A percentile compares a stretch with the other conserved stretches of the same genome.
These are phyloP conservation scores for Agonopterix arenella DNA, from an alignment of 2,888 invertebrate species.

Conservation along the genomic window DNA sequence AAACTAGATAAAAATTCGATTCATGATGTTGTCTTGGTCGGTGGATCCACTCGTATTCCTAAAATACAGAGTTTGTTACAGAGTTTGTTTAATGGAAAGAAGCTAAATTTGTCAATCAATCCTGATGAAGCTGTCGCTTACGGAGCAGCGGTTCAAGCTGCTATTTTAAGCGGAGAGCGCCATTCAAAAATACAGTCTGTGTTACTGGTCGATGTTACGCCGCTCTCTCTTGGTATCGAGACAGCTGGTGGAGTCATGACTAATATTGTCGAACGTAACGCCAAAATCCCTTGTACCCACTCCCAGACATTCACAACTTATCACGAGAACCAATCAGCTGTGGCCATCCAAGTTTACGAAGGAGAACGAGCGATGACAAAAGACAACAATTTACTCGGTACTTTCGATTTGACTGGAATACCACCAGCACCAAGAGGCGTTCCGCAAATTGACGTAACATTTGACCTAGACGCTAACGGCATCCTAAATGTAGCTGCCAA, in stretches of 20 bases:
- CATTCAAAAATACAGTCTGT: conserved; percentile 84
- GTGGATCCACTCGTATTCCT: conserved; percentile 88
- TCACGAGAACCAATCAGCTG: conserved; percentile 86
- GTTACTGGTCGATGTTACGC: conserved; percentile 75
- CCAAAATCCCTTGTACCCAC: conserved; percentile 83
- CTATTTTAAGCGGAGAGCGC: conserved; percentile 82
- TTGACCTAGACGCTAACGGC: conserved; percentile 86
- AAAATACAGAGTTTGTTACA: conserved; percentile 85
- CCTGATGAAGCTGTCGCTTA: conserved; percentile 90
- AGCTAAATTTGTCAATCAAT: conserved; percentile 84
- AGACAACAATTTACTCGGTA: conserved; percentile 83
- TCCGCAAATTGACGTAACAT: conserved; percentile 82
- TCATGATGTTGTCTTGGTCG: conserved; percentile 88
- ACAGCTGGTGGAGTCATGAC: conserved; percentile 88
- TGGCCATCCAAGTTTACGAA: conserved; percentile 84
- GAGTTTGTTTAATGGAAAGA: conserved; percentile 85
- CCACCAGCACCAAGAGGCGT: conserved; percentile 81
- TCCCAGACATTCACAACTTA: conserved; percentile 86
- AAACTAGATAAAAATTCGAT: conserved; percentile 85
- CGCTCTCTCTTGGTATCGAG: conserved; percentile 84
- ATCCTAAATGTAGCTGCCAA: conserved; percentile 89
- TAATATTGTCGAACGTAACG: conserved; percentile 83
- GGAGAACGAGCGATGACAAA: conserved; percentile 88
- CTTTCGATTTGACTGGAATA: conserved; percentile 80
- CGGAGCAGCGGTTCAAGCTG: conserved; percentile 85